These are phyloP conservation scores for Cydia splendana DNA, from an alignment of 1,140 invertebrate species.

Conservation along the genomic window DNA sequence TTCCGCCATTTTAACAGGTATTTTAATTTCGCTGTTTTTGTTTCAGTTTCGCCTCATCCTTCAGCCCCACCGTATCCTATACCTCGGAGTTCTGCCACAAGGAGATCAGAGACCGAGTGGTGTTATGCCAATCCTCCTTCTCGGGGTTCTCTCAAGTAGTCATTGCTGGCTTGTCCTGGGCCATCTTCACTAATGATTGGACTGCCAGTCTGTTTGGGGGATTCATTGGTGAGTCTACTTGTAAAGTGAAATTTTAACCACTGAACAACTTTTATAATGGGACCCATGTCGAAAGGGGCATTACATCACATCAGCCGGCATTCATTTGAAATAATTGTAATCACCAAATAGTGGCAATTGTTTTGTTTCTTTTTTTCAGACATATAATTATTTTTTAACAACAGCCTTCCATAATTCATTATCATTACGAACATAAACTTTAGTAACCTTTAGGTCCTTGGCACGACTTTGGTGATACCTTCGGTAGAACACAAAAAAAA, in stretches of 20 bases:
- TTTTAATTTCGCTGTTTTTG: slow-evolving; percentile 1
- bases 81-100: slow-evolving; percentile 67
- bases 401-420: too few species aligned
- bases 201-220: slow-evolving; percentile 52
- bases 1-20: neutral
- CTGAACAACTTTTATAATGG: too few species aligned
- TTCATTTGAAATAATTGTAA: too few species aligned
- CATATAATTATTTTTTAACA: neutral
- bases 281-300: too few species aligned
- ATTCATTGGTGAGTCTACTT: slow-evolving; percentile 50
- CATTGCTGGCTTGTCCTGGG: slow-evolving; percentile 56
- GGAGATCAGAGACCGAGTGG: slow-evolving; percentile 59
- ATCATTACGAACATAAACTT: too few species aligned
- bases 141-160: slow-evolving; percentile 51
- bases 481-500: too few species aligned
- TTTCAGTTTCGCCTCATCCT: slow-evolving; percentile 58
- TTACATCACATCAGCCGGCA: too few species aligned
- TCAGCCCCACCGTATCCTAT: slow-evolving; percentile 52
- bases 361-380: slow-evolving; percentile 8
- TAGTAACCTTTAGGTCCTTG: too few species aligned
- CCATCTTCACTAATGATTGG: slow-evolving; percentile 60
- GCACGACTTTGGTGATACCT: too few species aligned
- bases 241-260: neutral
- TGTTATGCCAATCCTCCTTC: slow-evolving; percentile 61
- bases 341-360: too few species aligned